These are phyloP conservation scores for Alethe diademata DNA, from an alignment of 2,113 vertebrate species.

Conservation along the genomic window DNA sequence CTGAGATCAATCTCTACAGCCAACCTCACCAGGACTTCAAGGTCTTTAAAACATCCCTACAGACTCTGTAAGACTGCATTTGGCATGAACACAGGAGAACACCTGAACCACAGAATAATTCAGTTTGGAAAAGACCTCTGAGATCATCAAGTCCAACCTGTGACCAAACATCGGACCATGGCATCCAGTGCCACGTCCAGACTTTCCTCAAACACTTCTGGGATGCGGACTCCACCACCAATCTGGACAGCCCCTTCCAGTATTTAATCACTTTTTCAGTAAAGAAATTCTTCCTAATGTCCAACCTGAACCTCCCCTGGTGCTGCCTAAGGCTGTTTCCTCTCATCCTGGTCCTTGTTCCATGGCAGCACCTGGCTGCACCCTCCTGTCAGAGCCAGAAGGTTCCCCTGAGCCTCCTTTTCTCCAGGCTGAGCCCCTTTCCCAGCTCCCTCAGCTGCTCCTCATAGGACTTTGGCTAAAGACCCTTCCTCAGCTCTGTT, in stretches of 20 bases:
- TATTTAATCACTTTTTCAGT: background rate
- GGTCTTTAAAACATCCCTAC: background rate
- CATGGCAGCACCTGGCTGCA: too few species aligned
- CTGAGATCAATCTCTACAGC: background rate
- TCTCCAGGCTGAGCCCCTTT: background rate
- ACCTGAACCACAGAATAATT: background rate
- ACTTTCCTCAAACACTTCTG: background rate
- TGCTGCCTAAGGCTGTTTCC: background rate
- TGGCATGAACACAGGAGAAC: background rate
- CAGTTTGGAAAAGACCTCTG: background rate
- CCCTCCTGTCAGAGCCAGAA: too few species aligned
- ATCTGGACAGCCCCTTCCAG: background rate
- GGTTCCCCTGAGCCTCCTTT: background rate
- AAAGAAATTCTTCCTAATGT: background rate
- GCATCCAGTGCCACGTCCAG: background rate
- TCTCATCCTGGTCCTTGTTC: background rate
- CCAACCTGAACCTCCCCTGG: background rate
- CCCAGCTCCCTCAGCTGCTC: background rate
- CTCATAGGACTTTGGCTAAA: background rate
- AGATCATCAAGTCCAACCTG: background rate
- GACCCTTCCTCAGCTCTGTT: accelerated
- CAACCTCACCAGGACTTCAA: background rate
- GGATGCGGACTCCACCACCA: background rate
- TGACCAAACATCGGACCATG: background rate
- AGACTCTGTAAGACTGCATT: background rate